A percentile compares a stretch with the other conserved stretches of the same genome.
phyloP scores from a whole-genome alignment of 2,113 vertebrate species.

The Ochotona princeps region DNA sequence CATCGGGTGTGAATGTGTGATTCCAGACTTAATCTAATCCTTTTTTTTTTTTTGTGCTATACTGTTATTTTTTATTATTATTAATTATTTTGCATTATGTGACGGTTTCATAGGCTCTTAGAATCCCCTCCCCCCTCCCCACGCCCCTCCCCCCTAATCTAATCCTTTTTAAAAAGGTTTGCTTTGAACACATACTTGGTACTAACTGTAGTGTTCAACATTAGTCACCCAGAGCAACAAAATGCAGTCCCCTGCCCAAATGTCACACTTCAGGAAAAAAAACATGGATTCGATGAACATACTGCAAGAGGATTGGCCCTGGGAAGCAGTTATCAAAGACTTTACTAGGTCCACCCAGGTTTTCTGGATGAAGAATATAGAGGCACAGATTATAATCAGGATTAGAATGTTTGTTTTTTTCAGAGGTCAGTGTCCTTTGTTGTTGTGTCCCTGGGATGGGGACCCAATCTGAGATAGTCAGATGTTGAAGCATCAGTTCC shows the following conservation, averaged over 20 bases:
- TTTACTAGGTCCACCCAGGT: background rate
- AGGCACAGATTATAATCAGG: background rate
- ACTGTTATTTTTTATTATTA: too few species aligned
- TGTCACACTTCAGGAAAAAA: background rate
- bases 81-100: too few species aligned
- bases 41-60: too few species aligned
- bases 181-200: background rate
- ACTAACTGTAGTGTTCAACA: background rate
- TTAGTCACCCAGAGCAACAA: background rate
- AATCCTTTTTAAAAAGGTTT: background rate
- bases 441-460: background rate
- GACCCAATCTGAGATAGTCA: background rate
- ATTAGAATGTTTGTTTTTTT: background rate
- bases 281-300: background rate
- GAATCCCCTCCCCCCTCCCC: too few species aligned
- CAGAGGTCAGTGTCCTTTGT: background rate
- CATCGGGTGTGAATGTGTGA: background rate
- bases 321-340: background rate
- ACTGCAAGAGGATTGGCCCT: background rate
- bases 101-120: too few species aligned
- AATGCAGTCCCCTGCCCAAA: background rate
- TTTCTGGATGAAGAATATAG: background rate
- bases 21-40: background rate
- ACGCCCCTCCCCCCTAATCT: too few species aligned
- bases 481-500: background rate